Conservation (phyloP, 2,113 vertebrate genomes). For the Zeus faber region DNA sequence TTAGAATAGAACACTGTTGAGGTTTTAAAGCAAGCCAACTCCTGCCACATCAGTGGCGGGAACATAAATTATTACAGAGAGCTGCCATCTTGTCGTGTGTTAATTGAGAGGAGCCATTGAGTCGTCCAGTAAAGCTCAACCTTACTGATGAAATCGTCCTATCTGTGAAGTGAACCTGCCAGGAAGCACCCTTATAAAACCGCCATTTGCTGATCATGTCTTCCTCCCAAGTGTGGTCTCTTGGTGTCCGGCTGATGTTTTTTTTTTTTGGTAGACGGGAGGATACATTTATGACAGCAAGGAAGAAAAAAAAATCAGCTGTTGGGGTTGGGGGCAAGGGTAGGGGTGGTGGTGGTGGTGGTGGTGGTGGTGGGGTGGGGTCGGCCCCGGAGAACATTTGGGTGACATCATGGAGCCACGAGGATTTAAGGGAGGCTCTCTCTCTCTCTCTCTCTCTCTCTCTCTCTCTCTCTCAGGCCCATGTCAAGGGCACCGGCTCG, state of each 20-base stretch:
- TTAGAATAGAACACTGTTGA: constrained; percentile 58
- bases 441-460: too few relatives aligned
- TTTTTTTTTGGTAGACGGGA: constrained; percentile 39
- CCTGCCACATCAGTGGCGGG: constrained; percentile 42
- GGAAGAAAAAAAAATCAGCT: constrained; percentile 23
- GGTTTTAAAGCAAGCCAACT: constrained; percentile 26
- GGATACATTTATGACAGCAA: constrained; percentile 55
- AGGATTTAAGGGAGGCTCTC: too few relatives aligned
- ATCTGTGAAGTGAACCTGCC: constrained; percentile 62
- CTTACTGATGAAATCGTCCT: constrained; percentile 47
- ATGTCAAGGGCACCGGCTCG: constrained; percentile 35
- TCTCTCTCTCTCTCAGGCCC: neutral
- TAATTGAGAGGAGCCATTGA: constrained; percentile 34
- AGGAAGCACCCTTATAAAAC: constrained; percentile 62
- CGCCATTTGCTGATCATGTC: constrained; percentile 58
- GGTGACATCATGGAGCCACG: too few relatives aligned
- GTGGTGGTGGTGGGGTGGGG: constrained; percentile 5
- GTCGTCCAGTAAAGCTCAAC: constrained; percentile 32
- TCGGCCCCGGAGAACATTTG: too few relatives aligned
- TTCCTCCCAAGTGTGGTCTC: constrained; percentile 45
- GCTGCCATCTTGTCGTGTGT: constrained; percentile 40
- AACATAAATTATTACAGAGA: constrained; percentile 43
- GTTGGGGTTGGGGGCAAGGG: constrained; percentile 11
- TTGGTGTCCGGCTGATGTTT: constrained; percentile 42
- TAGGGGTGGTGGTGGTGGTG: neutral